Evolutionary conservation across 2,888 invertebrate genomes (phyloP).

Genomic region (Bimastos eiseni): DNA sequence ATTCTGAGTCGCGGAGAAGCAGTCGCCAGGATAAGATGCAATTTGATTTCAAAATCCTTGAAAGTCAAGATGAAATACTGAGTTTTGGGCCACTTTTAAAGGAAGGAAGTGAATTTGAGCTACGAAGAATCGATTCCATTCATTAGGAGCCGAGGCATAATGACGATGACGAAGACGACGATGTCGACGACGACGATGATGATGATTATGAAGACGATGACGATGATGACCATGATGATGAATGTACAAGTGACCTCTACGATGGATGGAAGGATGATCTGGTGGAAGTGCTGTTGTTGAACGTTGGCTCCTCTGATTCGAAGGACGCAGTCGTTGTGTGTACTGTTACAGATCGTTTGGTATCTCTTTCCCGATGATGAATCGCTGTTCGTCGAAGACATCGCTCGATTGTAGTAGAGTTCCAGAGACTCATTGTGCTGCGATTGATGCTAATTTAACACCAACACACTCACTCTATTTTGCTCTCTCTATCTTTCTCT

Average conservation of each 20-base stretch:
- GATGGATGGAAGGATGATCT: conserved; percentile 13
- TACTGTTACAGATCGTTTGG: background rate
- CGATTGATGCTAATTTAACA: background rate
- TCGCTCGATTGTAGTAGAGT: background rate
- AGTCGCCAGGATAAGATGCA: too few relatives aligned
- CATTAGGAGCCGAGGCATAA: too few relatives aligned
- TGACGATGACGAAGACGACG: background rate
- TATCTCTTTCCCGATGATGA: background rate
- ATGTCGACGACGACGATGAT: conserved; percentile 20
- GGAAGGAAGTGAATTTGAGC: too few relatives aligned
- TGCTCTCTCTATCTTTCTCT: too few relatives aligned
- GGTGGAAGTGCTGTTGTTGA: background rate
- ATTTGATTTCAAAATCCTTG: too few relatives aligned
- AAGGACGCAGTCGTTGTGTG: background rate
- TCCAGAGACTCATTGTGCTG: background rate
- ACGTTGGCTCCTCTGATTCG: conserved; percentile 10
- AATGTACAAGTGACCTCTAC: background rate
- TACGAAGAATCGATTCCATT: too few relatives aligned
- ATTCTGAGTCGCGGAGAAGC: too few relatives aligned
- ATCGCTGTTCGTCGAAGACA: background rate
- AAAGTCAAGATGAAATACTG: too few relatives aligned
- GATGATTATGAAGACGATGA: conserved; percentile 28
- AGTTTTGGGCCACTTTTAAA: too few relatives aligned
- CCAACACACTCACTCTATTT: too few relatives aligned
- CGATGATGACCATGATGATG: conserved; percentile 10